phyloP scores from a whole-genome alignment of 2,113 vertebrate genomes.

The Mellivora capensis region DNA sequence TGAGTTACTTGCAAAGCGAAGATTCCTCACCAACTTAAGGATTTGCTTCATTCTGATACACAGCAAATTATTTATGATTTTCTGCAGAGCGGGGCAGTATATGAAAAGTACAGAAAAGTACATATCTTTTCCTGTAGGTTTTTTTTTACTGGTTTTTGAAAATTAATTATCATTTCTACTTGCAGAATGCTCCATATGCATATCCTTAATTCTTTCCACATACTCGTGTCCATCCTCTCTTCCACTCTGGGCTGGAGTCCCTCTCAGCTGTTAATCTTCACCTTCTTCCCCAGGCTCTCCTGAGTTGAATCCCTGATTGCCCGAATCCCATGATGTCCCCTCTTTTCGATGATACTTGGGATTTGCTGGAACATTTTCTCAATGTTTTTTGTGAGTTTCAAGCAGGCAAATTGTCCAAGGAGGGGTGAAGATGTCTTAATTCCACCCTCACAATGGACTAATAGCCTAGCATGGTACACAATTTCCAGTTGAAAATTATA shows the following conservation, averaged over 20 bases:
- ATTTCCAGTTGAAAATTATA: not conserved
- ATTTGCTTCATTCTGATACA: not conserved
- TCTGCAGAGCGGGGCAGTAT: not conserved
- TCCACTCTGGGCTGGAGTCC: not conserved
- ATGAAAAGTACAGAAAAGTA: too few relatives aligned
- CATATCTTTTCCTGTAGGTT: not conserved
- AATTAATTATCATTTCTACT: not conserved
- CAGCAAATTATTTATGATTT: conserved; percentile 15
- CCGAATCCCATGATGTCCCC: not conserved
- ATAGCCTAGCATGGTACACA: not conserved
- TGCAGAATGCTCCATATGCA: not conserved
- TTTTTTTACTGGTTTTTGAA: not conserved
- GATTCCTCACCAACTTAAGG: not conserved
- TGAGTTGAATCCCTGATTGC: not conserved
- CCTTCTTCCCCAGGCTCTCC: not conserved
- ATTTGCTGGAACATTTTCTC: not conserved
- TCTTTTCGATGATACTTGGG: not conserved
- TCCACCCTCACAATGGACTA: not conserved
- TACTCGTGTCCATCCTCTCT: not conserved
- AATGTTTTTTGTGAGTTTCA: not conserved
- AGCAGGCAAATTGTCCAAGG: not conserved
- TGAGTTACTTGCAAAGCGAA: conserved; percentile 15
- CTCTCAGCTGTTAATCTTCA: not conserved
- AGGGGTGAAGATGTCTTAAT: not conserved
- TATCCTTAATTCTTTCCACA: not conserved